Evolutionary conservation across 92 coral and sea anemone species (phyloP).

Genomic region (Montipora capitata): DNA sequence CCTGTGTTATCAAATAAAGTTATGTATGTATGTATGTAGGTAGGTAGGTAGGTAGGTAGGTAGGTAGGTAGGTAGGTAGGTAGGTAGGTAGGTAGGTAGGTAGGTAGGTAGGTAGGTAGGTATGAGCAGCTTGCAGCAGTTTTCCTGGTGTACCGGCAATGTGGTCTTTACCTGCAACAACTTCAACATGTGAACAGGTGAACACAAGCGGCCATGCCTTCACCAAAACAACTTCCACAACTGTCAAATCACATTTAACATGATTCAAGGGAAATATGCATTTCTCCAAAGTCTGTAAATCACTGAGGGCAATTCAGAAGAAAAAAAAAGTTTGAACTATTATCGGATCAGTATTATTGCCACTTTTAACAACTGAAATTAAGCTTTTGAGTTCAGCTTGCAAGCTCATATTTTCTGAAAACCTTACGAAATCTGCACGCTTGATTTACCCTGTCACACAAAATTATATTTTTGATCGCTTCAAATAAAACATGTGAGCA

Average conservation of each 20-base stretch:
- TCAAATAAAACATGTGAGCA: background rate
- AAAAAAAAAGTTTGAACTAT: background rate
- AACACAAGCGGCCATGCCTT: slow-evolving; percentile 24
- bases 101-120: too few species aligned
- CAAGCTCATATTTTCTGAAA: background rate
- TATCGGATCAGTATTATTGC: too few species aligned
- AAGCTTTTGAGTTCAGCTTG: background rate
- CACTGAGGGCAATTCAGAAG: background rate
- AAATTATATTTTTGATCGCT: background rate
- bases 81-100: too few species aligned
- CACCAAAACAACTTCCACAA: slow-evolving; percentile 17
- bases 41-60: too few species aligned
- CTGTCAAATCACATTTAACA: slow-evolving; percentile 15
- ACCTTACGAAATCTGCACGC: background rate
- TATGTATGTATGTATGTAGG: too few species aligned
- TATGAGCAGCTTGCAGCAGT: slow-evolving; percentile 5
- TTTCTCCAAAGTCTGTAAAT: background rate
- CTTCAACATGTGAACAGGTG: background rate
- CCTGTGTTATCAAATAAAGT: too few species aligned
- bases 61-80: too few species aligned
- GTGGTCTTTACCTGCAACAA: slow-evolving; percentile 16
- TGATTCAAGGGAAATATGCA: slow-evolving; percentile 4
- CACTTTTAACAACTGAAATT: background rate
- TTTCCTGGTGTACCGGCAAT: background rate
- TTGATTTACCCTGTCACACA: background rate